phyloP scores from a whole-genome alignment of 2,797 vertebrate genomes.

The Macropodus opercularis region DNA sequence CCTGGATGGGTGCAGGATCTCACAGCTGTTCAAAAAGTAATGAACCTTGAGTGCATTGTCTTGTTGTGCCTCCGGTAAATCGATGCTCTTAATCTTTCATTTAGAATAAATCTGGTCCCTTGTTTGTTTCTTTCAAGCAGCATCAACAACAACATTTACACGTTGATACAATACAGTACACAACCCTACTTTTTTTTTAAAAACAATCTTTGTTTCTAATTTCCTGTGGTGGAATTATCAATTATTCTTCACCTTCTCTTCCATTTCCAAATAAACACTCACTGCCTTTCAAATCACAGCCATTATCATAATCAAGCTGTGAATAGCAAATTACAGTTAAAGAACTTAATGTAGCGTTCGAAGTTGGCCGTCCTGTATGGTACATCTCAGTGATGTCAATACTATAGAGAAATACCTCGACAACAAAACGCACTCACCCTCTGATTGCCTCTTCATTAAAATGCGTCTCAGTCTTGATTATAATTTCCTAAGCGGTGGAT shows the following conservation, averaged over 20 bases:
- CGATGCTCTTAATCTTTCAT: conserved; percentile 53
- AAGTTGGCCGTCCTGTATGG: conserved; percentile 8
- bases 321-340: conserved; percentile 39
- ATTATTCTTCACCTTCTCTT: conserved; percentile 20
- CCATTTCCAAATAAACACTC: conserved; percentile 12
- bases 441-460: conserved; percentile 59
- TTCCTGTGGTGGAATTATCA: conserved; percentile 26
- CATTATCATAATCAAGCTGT: conserved; percentile 54
- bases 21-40: conserved; percentile 72
- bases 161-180: conserved; percentile 41
- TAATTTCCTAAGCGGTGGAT: conserved; percentile 37
- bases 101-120: conserved; percentile 64
- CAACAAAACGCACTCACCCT: conserved; percentile 53
- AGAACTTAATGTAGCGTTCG: conserved; percentile 17
- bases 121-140: conserved; percentile 56
- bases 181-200: conserved; percentile 17
- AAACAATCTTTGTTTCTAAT: conserved; percentile 22
- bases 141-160: conserved; percentile 51
- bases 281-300: conserved; percentile 50
- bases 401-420: conserved; percentile 44
- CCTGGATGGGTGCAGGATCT: conserved; percentile 21
- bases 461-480: conserved; percentile 50
- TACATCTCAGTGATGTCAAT: conserved; percentile 26
- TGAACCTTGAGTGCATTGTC: conserved; percentile 76
- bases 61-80: conserved; percentile 65